Percentiles rank a stretch among this genome's conserved stretches.
Conservation (phyloP, 2,888 invertebrate genomes). For the Gymnoscelis rufifasciata region DNA sequence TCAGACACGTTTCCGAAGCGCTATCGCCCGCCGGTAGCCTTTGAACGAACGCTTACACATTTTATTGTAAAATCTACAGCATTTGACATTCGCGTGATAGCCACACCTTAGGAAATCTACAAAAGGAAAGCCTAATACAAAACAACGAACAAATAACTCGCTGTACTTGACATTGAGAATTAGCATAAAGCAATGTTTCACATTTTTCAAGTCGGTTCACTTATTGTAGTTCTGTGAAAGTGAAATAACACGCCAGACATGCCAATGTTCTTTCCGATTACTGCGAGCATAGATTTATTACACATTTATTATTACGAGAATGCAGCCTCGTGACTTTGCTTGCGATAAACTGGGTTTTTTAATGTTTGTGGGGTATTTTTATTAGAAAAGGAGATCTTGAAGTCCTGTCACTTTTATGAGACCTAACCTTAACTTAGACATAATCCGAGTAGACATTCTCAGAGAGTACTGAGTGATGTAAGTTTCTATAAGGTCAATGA, state of each 20-base stretch:
- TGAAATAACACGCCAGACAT: not conserved
- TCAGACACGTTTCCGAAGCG: too few species aligned
- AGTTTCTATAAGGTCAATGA: too few species aligned
- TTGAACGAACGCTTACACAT: not conserved
- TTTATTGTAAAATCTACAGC: conserved; percentile 2
- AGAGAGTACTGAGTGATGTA: too few species aligned
- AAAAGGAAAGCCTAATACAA: conserved; percentile 9
- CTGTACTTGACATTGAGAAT: conserved; percentile 23
- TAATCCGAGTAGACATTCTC: too few species aligned
- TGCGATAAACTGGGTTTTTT: too few species aligned
- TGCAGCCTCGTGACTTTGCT: too few species aligned
- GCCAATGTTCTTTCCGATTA: not conserved
- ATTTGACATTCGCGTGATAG: conserved; percentile 14
- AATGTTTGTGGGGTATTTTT: too few species aligned
- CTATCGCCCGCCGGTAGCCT: not conserved
- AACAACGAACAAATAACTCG: conserved; percentile 2
- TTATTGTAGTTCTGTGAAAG: not conserved
- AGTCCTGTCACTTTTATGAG: too few species aligned
- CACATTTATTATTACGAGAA: too few species aligned
- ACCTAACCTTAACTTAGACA: too few species aligned
- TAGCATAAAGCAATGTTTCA: conserved; percentile 22
- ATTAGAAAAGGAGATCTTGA: too few species aligned
- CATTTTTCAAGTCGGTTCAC: conserved; percentile 3
- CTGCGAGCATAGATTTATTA: too few species aligned
- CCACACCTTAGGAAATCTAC: conserved; percentile 2